Conservation (phyloP, 2,888 invertebrate species). For the Lasioglossum villosulum region DNA sequence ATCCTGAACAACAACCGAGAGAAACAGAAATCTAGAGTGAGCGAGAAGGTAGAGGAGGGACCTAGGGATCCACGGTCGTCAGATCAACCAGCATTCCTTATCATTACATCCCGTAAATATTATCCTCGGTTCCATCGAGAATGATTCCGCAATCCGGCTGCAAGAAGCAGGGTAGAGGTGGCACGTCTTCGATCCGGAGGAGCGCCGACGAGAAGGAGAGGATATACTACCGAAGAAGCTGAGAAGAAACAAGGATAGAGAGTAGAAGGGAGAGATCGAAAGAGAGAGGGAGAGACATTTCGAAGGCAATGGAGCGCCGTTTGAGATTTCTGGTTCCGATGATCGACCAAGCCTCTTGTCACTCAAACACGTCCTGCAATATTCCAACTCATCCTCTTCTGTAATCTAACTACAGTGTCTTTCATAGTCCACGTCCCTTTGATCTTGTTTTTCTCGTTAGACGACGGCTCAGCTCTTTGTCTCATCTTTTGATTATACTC, state of each 20-base stretch:
- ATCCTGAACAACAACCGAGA: conserved; percentile 32
- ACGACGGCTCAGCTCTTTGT: neutral
- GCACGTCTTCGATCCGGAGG: conserved; percentile 44
- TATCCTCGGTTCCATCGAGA: conserved; percentile 74
- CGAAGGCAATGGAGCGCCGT: conserved; percentile 12
- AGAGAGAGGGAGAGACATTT: conserved; percentile 8
- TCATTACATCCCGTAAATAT: conserved; percentile 69
- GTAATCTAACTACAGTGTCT: neutral
- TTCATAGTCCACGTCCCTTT: neutral
- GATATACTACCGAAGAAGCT: conserved; percentile 16
- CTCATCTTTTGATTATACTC: neutral
- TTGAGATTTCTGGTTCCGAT: conserved; percentile 15
- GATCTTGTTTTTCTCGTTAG: neutral
- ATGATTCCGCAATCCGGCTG: conserved; percentile 70
- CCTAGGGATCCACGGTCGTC: neutral
- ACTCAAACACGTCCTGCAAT: neutral
- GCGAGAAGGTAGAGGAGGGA: neutral
- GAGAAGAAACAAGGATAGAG: conserved; percentile 23
- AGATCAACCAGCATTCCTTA: conserved; percentile 63
- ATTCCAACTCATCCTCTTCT: neutral
- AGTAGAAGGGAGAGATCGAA: conserved; percentile 22
- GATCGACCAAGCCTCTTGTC: neutral
- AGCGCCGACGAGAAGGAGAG: conserved; percentile 21
- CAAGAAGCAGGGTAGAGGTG: conserved; percentile 65
- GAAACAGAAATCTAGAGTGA: neutral